phyloP scores from a whole-genome alignment of 92 coral and sea anemone species.

The Siderastrea siderea region DNA sequence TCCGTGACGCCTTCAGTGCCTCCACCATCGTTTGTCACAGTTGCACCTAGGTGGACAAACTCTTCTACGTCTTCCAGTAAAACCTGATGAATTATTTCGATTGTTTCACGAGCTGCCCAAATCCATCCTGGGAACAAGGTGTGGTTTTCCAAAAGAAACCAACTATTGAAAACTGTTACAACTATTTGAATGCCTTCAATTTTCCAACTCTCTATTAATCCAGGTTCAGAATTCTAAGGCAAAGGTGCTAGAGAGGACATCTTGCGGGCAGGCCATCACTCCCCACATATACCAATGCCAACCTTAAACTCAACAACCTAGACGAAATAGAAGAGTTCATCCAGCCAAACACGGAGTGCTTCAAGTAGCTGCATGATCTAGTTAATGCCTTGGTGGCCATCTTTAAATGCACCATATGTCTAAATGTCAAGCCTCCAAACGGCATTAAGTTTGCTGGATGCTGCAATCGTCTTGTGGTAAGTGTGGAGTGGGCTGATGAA shows the following conservation, averaged over 20 bases:
- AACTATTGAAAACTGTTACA: background rate
- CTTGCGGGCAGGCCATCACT: slow-evolving; percentile 8
- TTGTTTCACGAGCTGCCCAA: no score
- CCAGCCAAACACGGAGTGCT: slow-evolving; percentile 24
- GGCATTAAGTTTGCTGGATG: slow-evolving; percentile 19
- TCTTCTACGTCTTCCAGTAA: no score
- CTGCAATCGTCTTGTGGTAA: slow-evolving; percentile 32
- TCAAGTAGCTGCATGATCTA: slow-evolving; percentile 31
- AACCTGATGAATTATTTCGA: no score
- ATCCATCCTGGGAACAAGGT: background rate
- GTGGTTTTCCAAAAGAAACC: background rate
- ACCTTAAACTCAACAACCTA: slow-evolving; percentile 16
- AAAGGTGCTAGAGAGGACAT: background rate
- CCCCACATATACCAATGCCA: slow-evolving; percentile 1
- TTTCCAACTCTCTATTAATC: background rate
- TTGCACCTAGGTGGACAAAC: no score
- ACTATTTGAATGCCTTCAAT: background rate
- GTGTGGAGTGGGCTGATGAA: slow-evolving; percentile 38
- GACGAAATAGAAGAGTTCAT: slow-evolving; percentile 20
- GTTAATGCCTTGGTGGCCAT: slow-evolving; percentile 14
- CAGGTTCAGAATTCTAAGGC: slow-evolving; percentile 42
- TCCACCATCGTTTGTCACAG: no score
- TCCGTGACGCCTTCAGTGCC: no score
- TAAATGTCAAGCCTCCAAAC: slow-evolving; percentile 7
- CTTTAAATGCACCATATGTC: slow-evolving; percentile 43